Conservation (phyloP, 1,140 invertebrate species). For the Nomia melanderi region DNA sequence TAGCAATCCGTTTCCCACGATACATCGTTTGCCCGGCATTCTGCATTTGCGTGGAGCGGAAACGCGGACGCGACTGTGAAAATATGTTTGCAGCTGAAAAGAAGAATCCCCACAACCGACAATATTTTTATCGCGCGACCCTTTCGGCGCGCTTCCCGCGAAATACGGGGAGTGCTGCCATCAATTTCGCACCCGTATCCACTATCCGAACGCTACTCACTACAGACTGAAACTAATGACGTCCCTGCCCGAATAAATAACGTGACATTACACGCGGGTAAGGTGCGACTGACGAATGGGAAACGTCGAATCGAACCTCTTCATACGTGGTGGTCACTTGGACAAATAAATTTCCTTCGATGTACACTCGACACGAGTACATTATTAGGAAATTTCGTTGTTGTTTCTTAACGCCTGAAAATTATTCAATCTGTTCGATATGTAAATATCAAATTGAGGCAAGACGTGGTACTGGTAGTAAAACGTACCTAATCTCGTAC, state of each 20-base stretch:
- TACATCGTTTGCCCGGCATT: conserved; percentile 5
- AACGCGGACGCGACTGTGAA: conserved; percentile 2
- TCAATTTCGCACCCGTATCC: neutral
- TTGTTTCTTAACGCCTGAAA: too few species aligned
- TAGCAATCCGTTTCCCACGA: neutral
- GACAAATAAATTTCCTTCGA: too few species aligned
- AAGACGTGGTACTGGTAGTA: too few species aligned
- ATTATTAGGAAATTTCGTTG: too few species aligned
- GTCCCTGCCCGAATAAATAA: neutral
- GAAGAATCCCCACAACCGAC: neutral
- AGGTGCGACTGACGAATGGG: neutral
- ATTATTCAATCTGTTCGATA: too few species aligned
- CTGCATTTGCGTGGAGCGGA: neutral
- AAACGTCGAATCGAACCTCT: too few species aligned
- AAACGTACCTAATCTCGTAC: too few species aligned
- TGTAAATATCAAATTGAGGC: too few species aligned
- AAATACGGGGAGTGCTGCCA: neutral
- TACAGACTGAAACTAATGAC: neutral
- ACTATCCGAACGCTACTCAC: neutral
- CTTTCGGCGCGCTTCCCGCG: neutral
- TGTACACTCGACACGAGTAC: too few species aligned
- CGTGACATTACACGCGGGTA: neutral
- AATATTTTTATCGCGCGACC: neutral
- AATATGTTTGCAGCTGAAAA: neutral
- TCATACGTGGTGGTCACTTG: too few species aligned